Percentiles rank a stretch among this genome's conserved stretches.
phyloP scores from a whole-genome alignment of 2,113 vertebrate genomes.

The Neopipo cinnamomea region DNA sequence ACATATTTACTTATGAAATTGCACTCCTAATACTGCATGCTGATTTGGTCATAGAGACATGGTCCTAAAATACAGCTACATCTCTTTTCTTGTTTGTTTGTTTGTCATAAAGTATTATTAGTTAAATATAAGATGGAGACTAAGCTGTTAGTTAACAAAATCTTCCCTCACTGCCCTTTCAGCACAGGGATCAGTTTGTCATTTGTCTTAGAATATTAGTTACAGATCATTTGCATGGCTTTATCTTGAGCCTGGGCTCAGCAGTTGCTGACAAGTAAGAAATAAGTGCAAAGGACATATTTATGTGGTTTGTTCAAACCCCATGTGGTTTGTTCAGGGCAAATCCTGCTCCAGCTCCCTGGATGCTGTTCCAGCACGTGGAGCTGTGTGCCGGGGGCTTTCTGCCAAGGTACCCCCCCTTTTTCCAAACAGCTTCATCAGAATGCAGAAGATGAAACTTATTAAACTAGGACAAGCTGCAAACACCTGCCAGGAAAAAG shows the following conservation, averaged over 20 bases:
- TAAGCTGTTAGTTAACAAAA: neutral
- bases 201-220: neutral
- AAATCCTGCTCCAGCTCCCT: neutral
- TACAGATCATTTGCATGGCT: neutral
- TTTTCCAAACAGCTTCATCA: neutral
- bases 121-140: neutral
- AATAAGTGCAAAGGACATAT: neutral
- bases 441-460: neutral
- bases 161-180: neutral
- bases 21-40: neutral
- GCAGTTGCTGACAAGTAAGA: neutral
- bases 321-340: neutral
- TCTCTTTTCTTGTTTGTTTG: neutral
- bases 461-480: neutral
- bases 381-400: fast-evolving
- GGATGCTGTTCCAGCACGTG: neutral
- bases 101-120: neutral
- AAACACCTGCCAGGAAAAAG: neutral
- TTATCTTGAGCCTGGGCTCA: neutral
- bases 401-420: neutral
- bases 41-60: neutral
- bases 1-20: neutral
- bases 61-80: neutral
- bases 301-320: neutral
- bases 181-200: neutral